A percentile compares a stretch with the other conserved stretches of the same genome.
Conservation (phyloP, 2,888 invertebrate genomes). For the Calameuta filiformis region DNA sequence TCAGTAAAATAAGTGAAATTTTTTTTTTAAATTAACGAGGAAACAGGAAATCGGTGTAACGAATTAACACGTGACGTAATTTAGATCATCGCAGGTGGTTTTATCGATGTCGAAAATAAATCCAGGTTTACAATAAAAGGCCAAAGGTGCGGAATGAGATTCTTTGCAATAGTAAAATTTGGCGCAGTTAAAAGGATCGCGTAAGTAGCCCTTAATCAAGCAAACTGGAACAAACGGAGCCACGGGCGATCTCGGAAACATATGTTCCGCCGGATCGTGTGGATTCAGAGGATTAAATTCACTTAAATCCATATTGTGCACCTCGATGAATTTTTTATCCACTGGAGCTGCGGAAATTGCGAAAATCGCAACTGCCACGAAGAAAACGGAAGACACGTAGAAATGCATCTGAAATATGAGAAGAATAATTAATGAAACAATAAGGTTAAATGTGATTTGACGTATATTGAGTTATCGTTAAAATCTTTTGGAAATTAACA, state of each 20-base stretch:
- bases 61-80: conserved; percentile 35
- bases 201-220: conserved; percentile 33
- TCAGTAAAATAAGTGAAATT: not conserved
- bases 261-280: conserved; percentile 37
- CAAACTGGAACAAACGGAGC: conserved; percentile 39
- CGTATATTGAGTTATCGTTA: not conserved
- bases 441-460: not conserved
- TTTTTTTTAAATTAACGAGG: not conserved
- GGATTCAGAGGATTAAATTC: conserved; percentile 25
- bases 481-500: not conserved
- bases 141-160: conserved; percentile 22
- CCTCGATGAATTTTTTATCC: conserved; percentile 12
- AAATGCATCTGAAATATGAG: not conserved
- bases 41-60: not conserved
- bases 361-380: not conserved
- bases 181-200: conserved; percentile 46
- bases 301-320: conserved; percentile 24
- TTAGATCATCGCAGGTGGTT: conserved; percentile 29
- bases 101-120: conserved; percentile 34
- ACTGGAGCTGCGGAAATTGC: conserved; percentile 1
- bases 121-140: conserved; percentile 36
- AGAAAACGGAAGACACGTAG: not conserved
- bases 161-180: conserved; percentile 42
- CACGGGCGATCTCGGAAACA: conserved; percentile 33
- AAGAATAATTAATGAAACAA: not conserved